Evolutionary conservation across 2,888 invertebrate genomes (phyloP).

Genomic region (Amphipoea oculea): DNA sequence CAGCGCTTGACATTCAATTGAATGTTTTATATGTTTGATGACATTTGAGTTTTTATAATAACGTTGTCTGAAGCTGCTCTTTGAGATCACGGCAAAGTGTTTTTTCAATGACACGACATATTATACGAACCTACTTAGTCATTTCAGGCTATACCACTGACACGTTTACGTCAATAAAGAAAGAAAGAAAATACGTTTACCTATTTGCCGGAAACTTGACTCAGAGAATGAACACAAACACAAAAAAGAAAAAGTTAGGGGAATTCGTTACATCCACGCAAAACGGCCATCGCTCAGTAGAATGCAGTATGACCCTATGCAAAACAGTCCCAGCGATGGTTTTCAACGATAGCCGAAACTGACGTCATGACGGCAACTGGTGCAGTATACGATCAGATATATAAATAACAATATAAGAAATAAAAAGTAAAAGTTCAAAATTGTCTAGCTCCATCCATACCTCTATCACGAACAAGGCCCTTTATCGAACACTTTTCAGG

Average conservation of each 20-base stretch:
- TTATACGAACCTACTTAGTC: neutral
- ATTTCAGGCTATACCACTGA: neutral
- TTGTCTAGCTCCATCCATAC: neutral
- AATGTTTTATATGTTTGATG: conserved; percentile 6
- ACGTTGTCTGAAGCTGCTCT: neutral
- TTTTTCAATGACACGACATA: neutral
- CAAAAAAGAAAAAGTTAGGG: neutral
- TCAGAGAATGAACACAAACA: neutral
- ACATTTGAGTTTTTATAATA: conserved; percentile 2
- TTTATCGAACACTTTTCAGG: conserved; percentile 5
- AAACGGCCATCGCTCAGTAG: too few relatives aligned
- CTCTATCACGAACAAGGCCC: neutral
- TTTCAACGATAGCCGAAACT: neutral
- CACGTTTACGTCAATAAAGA: too few relatives aligned
- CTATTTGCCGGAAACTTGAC: neutral
- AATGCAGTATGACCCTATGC: neutral
- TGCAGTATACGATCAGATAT: neutral
- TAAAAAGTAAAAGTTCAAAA: too few relatives aligned
- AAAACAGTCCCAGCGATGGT: neutral
- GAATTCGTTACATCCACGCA: too few relatives aligned
- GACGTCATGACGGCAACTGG: neutral
- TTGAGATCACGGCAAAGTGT: neutral
- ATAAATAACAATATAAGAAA: neutral
- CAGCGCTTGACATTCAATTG: conserved; percentile 15
- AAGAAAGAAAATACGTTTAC: neutral